phyloP scores from a whole-genome alignment of 1,140 invertebrate species.

The Cydia fagiglandana region DNA sequence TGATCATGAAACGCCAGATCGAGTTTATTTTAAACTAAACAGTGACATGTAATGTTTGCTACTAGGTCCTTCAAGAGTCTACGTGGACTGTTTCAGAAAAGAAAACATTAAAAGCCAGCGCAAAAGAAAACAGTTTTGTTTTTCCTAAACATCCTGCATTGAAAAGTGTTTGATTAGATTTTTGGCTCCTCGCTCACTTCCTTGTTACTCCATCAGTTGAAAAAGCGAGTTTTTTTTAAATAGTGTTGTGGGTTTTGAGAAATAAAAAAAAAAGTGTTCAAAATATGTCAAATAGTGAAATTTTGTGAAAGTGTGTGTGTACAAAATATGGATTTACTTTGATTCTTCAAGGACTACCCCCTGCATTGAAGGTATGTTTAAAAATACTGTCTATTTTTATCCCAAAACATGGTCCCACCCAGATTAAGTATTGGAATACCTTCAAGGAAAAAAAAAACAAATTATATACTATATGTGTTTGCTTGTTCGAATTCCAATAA shows the following conservation, averaged over 20 bases:
- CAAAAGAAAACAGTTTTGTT: constrained; percentile 27
- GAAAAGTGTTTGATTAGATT: constrained; percentile 14
- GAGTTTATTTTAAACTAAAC: background rate
- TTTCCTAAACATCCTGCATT: constrained; percentile 27
- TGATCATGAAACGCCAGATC: background rate
- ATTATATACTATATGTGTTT: background rate
- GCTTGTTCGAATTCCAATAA: background rate
- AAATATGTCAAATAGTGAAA: constrained; percentile 1
- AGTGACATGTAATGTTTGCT: background rate
- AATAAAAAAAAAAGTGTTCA: background rate
- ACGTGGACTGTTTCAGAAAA: constrained; percentile 15
- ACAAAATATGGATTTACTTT: constrained; percentile 46
- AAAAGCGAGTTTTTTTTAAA: constrained; percentile 51
- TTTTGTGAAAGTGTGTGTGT: constrained; percentile 9
- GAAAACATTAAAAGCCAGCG: constrained; percentile 24
- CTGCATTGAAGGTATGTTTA: constrained; percentile 54
- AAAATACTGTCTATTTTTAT: constrained; percentile 37
- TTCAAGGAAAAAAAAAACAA: background rate
- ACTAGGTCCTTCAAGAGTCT: background rate
- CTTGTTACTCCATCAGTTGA: constrained; percentile 36
- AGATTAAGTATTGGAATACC: background rate
- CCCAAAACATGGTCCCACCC: constrained; percentile 34
- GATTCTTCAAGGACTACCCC: constrained; percentile 43
- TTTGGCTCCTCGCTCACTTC: background rate
- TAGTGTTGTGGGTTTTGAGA: constrained; percentile 32